Conservation (phyloP, 2,888 invertebrate genomes). For the Nemapogon koenigi region DNA sequence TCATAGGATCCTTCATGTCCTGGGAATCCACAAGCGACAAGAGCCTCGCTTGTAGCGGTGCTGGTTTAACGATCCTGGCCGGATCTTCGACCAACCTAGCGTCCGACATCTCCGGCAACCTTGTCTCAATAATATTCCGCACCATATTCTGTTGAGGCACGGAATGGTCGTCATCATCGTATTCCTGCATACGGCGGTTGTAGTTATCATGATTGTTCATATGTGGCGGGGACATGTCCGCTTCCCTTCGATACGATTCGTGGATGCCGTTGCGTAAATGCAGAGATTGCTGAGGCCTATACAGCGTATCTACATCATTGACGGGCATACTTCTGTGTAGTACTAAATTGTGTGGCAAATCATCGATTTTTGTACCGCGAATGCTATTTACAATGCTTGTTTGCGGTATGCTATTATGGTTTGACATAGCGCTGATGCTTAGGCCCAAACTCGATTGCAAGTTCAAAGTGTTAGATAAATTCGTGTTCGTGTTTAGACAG, state of each 20-base stretch:
- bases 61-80: slow-evolving; percentile 43
- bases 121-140: slow-evolving; percentile 27
- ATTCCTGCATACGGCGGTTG: slow-evolving; percentile 39
- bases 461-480: slow-evolving; percentile 27
- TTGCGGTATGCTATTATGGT: slow-evolving; percentile 25
- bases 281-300: slow-evolving; percentile 25
- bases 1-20: slow-evolving; percentile 34
- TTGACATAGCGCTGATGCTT: slow-evolving; percentile 31
- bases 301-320: slow-evolving; percentile 39
- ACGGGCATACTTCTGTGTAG: slow-evolving; percentile 34
- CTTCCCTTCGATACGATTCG: slow-evolving; percentile 36
- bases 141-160: slow-evolving; percentile 33
- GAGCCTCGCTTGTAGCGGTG: slow-evolving; percentile 44
- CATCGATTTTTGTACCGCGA: slow-evolving; percentile 30
- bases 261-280: slow-evolving; percentile 45
- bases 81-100: slow-evolving; percentile 30
- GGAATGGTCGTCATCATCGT: slow-evolving; percentile 45
- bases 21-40: slow-evolving; percentile 42
- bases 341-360: slow-evolving; percentile 45
- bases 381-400: slow-evolving; percentile 38
- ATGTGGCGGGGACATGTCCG: slow-evolving; percentile 33
- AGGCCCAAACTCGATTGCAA: slow-evolving; percentile 41
- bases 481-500: slow-evolving; percentile 26
- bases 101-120: slow-evolving; percentile 39
- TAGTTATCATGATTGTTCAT: slow-evolving; percentile 37